A percentile compares a stretch with the other conserved stretches of the same genome.
Conservation (phyloP, 2,113 vertebrate genomes). For the Sinocyclocheilus rhinocerous region DNA sequence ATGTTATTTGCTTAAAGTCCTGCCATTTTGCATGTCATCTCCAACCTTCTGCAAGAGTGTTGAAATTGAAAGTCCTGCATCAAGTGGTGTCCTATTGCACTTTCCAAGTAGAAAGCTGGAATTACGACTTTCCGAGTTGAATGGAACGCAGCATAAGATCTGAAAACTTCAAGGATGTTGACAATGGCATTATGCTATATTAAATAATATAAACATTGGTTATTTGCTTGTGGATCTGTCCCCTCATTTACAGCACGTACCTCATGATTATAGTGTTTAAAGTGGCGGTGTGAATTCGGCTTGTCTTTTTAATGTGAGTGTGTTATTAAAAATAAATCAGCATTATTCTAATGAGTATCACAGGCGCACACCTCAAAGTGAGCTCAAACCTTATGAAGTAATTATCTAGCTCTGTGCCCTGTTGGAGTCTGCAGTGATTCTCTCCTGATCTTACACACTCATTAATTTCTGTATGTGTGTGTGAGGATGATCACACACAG, state of each 20-base stretch:
- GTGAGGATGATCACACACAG: neutral
- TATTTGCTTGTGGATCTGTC: neutral
- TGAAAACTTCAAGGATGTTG: neutral
- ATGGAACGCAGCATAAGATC: neutral
- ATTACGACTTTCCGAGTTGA: neutral
- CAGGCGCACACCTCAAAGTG: slow-evolving; percentile 18
- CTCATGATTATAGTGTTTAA: neutral
- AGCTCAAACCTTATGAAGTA: slow-evolving; percentile 11
- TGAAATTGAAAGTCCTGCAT: neutral
- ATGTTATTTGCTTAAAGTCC: neutral
- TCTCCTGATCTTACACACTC: neutral
- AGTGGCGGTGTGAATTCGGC: neutral
- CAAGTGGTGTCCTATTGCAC: neutral
- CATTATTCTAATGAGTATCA: slow-evolving; percentile 24
- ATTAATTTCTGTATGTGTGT: neutral
- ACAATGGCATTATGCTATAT: neutral
- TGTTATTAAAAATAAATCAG: slow-evolving; percentile 24
- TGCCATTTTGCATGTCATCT: neutral
- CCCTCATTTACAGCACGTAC: neutral
- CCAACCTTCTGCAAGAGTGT: neutral
- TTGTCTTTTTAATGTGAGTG: slow-evolving; percentile 7
- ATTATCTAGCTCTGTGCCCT: slow-evolving; percentile 31
- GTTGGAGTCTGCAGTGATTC: neutral
- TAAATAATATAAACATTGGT: neutral
- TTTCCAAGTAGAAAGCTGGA: neutral